Conservation (phyloP, 2,797 vertebrate genomes). For the Melanotaenia boesemani region DNA sequence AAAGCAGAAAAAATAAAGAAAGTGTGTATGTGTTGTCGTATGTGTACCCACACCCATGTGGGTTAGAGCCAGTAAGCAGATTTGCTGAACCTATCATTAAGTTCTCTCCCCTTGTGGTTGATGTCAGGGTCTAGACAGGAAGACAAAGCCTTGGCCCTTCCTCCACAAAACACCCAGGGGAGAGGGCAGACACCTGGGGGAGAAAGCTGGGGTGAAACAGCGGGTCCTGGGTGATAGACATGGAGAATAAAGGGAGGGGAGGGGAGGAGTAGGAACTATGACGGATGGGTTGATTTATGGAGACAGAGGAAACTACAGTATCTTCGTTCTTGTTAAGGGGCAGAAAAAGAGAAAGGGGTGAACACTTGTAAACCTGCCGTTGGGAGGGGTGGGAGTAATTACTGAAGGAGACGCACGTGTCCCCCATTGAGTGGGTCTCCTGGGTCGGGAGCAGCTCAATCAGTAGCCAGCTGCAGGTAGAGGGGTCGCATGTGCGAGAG, state of each 20-base stretch:
- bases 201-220: conserved; percentile 47
- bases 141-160: conserved; percentile 73
- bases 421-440: conserved; percentile 71
- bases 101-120: conserved; percentile 71
- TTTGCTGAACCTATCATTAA: conserved; percentile 80
- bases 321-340: conserved; percentile 53
- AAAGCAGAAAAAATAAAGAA: conserved; percentile 25
- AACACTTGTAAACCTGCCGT: conserved; percentile 67
- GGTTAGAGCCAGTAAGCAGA: conserved; percentile 60
- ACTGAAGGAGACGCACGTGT: conserved; percentile 70
- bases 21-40: conserved; percentile 9
- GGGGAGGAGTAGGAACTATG: conserved; percentile 11
- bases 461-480: conserved; percentile 82
- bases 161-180: conserved; percentile 73
- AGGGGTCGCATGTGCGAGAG: conserved; percentile 37
- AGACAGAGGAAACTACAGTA: conserved; percentile 59
- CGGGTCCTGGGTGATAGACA: conserved; percentile 64
- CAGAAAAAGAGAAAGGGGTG: conserved; percentile 45
- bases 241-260: conserved; percentile 20
- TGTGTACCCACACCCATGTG: conserved; percentile 33
- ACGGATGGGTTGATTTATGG: conserved; percentile 36
- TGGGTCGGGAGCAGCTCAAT: conserved; percentile 76
- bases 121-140: conserved; percentile 74
- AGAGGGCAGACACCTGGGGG: conserved; percentile 69
- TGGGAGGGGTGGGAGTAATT: conserved; percentile 78